Evolutionary conservation across 1,140 invertebrate species (phyloP), one percentile per base, ranked within the genome.

Genomic region (Popillia japonica): DNA sequence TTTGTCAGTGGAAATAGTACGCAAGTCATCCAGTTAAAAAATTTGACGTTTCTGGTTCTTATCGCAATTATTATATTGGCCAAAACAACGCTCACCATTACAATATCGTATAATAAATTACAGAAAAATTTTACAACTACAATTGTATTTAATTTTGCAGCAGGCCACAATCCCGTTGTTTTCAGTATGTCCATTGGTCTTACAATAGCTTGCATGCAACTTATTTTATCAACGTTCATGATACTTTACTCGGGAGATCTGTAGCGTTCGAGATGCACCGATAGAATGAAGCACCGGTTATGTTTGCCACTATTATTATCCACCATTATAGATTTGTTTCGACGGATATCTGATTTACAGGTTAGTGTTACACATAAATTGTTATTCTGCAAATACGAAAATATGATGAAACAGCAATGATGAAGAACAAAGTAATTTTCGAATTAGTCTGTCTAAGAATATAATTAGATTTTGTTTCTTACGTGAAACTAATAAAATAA

Each of bases 1-100:
- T 68, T 68, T 34, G 61, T 68, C 22, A 68, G 14, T 0, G 61
- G 61, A 68, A 68, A 27, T 27, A 68, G 3, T 27, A 68, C 61
- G 27, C 61, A 68, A 22, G 61, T 68, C 61, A 34, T 34, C 20
- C 72, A 42, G n/a, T 74, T 40, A 2, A 74, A 42, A 17, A 41
- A 7, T 20, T 20, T 74, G 11, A 41, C 34, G 40, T 74, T 74
- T 20, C 61, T 7, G 22, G 20, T 68, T 68, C 27, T 34, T 10
- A 68, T 23, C 9, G 61, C 61, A 6, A 55, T 55, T 17, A 55
- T 3, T n/a, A 55, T 55, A n/a, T n/a, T 72, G 8, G 11, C 11
- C 22, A 72, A 8, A 72, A 72, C 64, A 27, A 72, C 20, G 64
- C 34, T 72, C 20, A 72, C 0, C 14, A 11, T 72, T 72, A 22